Conservation (phyloP, 2,888 invertebrate species). For the Cataglyphis altisquamis region DNA sequence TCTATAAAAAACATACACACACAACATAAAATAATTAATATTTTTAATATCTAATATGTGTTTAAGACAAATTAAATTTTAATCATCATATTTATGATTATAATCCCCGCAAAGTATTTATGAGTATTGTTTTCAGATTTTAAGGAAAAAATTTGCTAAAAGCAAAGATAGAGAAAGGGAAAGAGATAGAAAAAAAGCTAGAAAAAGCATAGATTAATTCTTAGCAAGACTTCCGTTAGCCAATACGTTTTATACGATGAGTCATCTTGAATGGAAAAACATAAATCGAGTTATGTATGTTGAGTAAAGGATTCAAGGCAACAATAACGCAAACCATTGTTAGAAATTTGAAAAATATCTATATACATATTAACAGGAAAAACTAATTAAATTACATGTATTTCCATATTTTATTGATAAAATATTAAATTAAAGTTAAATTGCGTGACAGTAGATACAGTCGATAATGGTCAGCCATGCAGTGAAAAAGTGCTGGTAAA, state of each 20-base stretch:
- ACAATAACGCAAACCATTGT: not conserved
- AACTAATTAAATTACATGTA: not conserved
- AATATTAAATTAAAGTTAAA: not conserved
- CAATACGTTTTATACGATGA: not conserved
- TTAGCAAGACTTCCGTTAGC: conserved; percentile 9
- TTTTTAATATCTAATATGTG: not conserved
- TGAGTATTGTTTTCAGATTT: conserved; percentile 12
- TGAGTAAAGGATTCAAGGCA: not conserved
- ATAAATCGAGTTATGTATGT: not conserved
- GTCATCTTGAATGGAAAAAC: not conserved
- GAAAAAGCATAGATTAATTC: not conserved
- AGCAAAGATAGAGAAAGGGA: not conserved
- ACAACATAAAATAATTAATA: conserved; percentile 10
- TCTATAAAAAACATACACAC: not conserved
- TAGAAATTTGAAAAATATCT: conserved; percentile 9
- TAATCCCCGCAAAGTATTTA: not conserved
- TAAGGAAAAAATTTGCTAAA: not conserved
- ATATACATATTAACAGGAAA: not conserved
- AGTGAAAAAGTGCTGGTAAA: not conserved
- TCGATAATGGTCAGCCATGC: not conserved
- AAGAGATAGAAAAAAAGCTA: not conserved
- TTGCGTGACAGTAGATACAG: not conserved
- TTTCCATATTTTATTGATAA: not conserved
- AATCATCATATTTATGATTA: not conserved
- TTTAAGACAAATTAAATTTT: not conserved